A percentile compares a stretch with the other conserved stretches of the same genome.
Evolutionary conservation across 2,888 invertebrate genomes (phyloP).

Genomic region (Tipula vernalis): DNA sequence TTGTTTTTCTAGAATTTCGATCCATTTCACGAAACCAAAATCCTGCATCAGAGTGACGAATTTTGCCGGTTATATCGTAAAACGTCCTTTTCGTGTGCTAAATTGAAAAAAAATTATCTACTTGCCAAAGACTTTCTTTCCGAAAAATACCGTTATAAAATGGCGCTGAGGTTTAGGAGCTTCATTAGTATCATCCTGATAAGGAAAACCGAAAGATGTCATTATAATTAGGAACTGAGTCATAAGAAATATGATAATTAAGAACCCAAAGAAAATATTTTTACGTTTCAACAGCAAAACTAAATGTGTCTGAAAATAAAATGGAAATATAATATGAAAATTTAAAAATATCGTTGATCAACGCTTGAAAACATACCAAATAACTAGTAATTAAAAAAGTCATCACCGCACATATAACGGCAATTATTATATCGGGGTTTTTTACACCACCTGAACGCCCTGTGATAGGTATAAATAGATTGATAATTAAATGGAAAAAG

Average conservation of each 20-base stretch:
- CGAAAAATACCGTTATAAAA: constrained; percentile 31
- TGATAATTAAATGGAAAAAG: constrained; percentile 23
- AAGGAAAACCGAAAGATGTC: constrained; percentile 41
- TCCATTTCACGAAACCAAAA: constrained; percentile 27
- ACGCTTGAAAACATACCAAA: constrained; percentile 24
- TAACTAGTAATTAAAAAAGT: constrained; percentile 33
- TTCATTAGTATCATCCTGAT: constrained; percentile 32
- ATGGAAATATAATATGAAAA: neutral
- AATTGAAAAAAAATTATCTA: neutral
- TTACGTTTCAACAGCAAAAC: constrained; percentile 25
- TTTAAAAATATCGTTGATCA: neutral
- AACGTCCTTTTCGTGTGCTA: constrained; percentile 26
- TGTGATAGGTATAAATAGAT: constrained; percentile 34
- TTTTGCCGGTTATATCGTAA: constrained; percentile 24
- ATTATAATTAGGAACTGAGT: constrained; percentile 26
- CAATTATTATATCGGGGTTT: constrained; percentile 38
- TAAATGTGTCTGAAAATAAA: constrained; percentile 19
- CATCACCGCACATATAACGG: constrained; percentile 28
- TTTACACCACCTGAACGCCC: constrained; percentile 36
- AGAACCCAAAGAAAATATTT: constrained; percentile 21
- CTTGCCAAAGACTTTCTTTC: neutral
- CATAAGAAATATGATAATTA: constrained; percentile 23
- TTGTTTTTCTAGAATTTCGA: constrained; percentile 25
- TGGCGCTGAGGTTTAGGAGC: constrained; percentile 37
- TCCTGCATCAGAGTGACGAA: constrained; percentile 26